These are phyloP conservation scores for Plectrocnemia conspersa DNA, from an alignment of 1,140 invertebrate species.

Conservation along the genomic window DNA sequence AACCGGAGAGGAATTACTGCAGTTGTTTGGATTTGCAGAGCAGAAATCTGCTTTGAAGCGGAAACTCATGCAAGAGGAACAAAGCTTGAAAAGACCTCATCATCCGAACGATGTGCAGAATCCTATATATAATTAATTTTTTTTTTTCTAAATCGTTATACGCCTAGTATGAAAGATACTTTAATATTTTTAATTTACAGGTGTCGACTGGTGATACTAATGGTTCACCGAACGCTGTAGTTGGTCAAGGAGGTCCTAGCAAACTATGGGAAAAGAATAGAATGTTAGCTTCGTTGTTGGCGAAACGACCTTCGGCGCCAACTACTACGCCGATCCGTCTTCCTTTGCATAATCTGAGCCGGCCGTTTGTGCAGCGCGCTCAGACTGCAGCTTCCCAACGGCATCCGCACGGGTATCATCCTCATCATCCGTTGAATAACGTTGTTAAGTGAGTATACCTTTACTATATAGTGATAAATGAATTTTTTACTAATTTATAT, in stretches of 20 bases:
- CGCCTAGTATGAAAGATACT: neutral
- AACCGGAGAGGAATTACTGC: constrained; percentile 25
- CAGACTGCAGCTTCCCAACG: constrained; percentile 32
- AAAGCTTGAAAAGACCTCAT: constrained; percentile 27
- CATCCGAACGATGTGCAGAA: constrained; percentile 48
- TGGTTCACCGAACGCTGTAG: constrained; percentile 31
- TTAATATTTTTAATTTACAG: constrained; percentile 31
- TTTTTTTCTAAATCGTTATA: neutral
- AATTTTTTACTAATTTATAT: neutral
- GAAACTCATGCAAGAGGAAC: constrained; percentile 34
- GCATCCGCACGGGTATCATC: constrained; percentile 32
- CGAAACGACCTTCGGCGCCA: constrained; percentile 69
- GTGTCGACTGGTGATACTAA: constrained; percentile 46
- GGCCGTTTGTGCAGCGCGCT: constrained; percentile 39
- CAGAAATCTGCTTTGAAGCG: constrained; percentile 30
- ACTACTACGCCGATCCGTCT: constrained; percentile 48
- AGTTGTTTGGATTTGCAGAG: constrained; percentile 25
- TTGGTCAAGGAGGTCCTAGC: constrained; percentile 53
- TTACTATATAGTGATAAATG: no score
- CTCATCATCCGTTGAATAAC: constrained; percentile 42
- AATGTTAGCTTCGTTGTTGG: constrained; percentile 78
- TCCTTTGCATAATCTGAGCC: constrained; percentile 41
- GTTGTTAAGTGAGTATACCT: constrained; percentile 42
- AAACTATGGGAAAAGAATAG: constrained; percentile 78
- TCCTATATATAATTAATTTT: constrained; percentile 26